phyloP scores from a whole-genome alignment of 1,140 invertebrate species.

The Orussus abietinus region DNA sequence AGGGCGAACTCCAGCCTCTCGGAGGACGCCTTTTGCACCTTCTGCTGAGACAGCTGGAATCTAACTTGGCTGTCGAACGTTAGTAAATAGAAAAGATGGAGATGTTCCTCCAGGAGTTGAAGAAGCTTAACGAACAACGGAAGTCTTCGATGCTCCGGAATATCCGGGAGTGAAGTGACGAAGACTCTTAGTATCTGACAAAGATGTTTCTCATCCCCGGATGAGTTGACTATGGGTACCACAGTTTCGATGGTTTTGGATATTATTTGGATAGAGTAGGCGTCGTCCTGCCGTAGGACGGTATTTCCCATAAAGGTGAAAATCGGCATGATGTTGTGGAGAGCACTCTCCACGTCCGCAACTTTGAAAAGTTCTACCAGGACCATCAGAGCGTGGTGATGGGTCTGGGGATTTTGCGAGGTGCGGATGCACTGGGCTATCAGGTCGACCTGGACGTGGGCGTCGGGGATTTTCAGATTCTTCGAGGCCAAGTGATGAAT shows the following conservation, averaged over 20 bases:
- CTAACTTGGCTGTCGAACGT: conserved; percentile 66
- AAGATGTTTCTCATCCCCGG: conserved; percentile 51
- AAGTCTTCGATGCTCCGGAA: conserved; percentile 81
- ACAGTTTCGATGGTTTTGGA: conserved; percentile 85
- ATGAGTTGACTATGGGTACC: conserved; percentile 74
- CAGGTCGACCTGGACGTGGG: conserved; percentile 72
- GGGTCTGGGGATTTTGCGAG: conserved; percentile 89
- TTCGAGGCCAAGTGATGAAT: conserved; percentile 63
- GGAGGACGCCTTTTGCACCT: conserved; percentile 27
- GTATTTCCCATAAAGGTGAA: conserved; percentile 95
- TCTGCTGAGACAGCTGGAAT: conserved; percentile 24
- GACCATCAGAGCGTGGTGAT: conserved; percentile 83
- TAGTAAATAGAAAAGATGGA: conserved; percentile 74
- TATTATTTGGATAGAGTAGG: conserved; percentile 91
- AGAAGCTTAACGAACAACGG: conserved; percentile 79
- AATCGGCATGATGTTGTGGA: conserved; percentile 90
- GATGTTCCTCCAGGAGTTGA: conserved; percentile 66
- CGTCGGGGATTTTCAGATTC: conserved; percentile 54
- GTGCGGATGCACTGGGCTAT: conserved; percentile 84
- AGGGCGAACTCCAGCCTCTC: conserved; percentile 69
- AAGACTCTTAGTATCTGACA: conserved; percentile 79
- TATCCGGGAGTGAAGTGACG: conserved; percentile 81
- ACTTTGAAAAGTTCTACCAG: conserved; percentile 53
- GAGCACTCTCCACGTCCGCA: conserved; percentile 75
- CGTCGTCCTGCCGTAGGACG: conserved; percentile 85